phyloP scores from a whole-genome alignment of 2,113 vertebrate genomes.

The Atlantisia rogersi region DNA sequence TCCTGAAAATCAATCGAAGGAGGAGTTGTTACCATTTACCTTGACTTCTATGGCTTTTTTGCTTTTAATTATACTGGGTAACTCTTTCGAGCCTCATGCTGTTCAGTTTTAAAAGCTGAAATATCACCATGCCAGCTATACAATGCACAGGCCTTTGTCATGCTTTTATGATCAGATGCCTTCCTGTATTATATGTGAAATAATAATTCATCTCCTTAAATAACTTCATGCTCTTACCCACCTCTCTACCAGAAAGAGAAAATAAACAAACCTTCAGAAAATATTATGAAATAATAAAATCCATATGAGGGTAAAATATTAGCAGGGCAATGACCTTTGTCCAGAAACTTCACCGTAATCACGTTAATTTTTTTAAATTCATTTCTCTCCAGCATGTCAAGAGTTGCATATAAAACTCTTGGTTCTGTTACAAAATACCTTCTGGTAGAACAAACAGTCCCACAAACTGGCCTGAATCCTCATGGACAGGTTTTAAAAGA shows the following conservation, averaged over 20 bases:
- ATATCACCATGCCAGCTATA: background rate
- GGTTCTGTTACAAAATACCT: background rate
- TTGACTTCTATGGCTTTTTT: background rate
- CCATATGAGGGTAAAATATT: background rate
- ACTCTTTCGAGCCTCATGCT: background rate
- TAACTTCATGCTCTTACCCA: background rate
- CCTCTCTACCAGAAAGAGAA: background rate
- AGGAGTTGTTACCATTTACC: background rate
- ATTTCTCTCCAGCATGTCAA: background rate
- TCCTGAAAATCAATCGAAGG: background rate
- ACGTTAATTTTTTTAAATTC: background rate
- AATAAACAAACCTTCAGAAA: slow-evolving; percentile 47
- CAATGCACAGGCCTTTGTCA: background rate
- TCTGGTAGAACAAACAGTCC: background rate
- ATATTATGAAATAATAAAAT: slow-evolving; percentile 48
- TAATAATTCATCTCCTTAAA: slow-evolving; percentile 32
- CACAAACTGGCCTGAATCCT: background rate
- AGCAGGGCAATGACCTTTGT: background rate
- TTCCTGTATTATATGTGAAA: slow-evolving; percentile 3
- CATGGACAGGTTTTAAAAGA: background rate
- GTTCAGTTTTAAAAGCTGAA: background rate
- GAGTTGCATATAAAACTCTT: background rate
- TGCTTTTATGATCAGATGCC: background rate
- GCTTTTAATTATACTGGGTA: background rate
- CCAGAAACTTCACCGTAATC: background rate